Evolutionary conservation across 2,888 invertebrate genomes (phyloP).

Genomic region (Nomada flava): DNA sequence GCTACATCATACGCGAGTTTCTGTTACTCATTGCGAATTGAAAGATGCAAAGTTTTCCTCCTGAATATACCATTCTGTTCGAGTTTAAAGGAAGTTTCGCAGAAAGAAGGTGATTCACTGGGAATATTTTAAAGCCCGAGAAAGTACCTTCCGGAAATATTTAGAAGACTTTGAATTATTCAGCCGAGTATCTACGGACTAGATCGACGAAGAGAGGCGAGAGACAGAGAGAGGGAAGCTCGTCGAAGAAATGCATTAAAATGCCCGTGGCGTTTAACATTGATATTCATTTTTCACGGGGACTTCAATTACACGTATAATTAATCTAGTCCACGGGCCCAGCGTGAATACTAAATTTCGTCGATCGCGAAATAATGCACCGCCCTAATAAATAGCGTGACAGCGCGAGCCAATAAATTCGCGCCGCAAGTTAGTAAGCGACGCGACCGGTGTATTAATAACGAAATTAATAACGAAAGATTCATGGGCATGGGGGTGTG

Average conservation of each 20-base stretch:
- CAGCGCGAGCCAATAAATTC: conserved; percentile 22
- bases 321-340: conserved; percentile 32
- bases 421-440: conserved; percentile 1
- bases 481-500: conserved; percentile 20
- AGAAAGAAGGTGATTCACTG: background rate
- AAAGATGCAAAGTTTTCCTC: background rate
- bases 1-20: background rate
- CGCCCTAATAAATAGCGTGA: conserved; percentile 30
- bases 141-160: conserved; percentile 36
- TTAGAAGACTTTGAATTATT: conserved; percentile 53
- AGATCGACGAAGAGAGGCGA: conserved; percentile 8
- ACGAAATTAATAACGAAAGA: conserved; percentile 53
- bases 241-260: conserved; percentile 23
- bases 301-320: conserved; percentile 51
- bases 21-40: background rate
- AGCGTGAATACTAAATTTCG: conserved; percentile 42
- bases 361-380: conserved; percentile 40
- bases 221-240: background rate
- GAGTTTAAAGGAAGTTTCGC: background rate
- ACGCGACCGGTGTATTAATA: conserved; percentile 30
- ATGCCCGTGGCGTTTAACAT: conserved; percentile 53
- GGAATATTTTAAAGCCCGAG: conserved; percentile 31
- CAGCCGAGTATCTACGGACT: conserved; percentile 25
- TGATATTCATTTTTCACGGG: conserved; percentile 55
- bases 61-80: background rate